Conservation (phyloP, 2,888 invertebrate species). For the Tipula vernalis region DNA sequence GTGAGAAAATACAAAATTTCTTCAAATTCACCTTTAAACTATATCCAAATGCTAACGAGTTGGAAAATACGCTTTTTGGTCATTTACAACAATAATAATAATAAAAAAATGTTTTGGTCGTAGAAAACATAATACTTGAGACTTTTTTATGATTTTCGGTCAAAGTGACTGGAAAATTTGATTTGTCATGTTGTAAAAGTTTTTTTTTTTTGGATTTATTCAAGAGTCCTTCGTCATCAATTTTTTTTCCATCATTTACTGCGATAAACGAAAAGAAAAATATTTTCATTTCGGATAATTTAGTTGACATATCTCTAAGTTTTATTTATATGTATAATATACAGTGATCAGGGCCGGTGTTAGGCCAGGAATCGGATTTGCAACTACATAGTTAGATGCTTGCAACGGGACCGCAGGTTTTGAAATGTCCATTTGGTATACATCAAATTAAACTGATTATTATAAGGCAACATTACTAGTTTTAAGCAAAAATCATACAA, state of each 20-base stretch:
- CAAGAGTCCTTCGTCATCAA: not conserved
- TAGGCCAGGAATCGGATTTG: no score
- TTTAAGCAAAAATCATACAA: no score
- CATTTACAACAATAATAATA: not conserved
- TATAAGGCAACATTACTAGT: no score
- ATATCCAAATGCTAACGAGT: conserved; percentile 4
- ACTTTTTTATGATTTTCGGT: not conserved
- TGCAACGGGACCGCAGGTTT: no score
- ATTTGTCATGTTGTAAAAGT: not conserved
- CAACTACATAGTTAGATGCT: no score
- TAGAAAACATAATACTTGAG: not conserved
- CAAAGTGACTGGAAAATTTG: conserved; percentile 11
- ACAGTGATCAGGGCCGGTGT: no score
- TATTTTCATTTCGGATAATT: not conserved
- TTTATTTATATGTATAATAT: not conserved
- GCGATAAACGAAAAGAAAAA: not conserved
- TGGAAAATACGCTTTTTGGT: not conserved
- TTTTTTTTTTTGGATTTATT: not conserved
- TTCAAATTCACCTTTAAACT: not conserved
- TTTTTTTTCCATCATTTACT: not conserved
- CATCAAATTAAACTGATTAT: no score
- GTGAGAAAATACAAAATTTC: not conserved
- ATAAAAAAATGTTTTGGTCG: not conserved
- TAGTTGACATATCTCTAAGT: not conserved
- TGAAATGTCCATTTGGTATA: no score